These are phyloP conservation scores for Borostomias antarcticus DNA, from an alignment of 2,797 vertebrate genomes.

Conservation along the genomic window DNA sequence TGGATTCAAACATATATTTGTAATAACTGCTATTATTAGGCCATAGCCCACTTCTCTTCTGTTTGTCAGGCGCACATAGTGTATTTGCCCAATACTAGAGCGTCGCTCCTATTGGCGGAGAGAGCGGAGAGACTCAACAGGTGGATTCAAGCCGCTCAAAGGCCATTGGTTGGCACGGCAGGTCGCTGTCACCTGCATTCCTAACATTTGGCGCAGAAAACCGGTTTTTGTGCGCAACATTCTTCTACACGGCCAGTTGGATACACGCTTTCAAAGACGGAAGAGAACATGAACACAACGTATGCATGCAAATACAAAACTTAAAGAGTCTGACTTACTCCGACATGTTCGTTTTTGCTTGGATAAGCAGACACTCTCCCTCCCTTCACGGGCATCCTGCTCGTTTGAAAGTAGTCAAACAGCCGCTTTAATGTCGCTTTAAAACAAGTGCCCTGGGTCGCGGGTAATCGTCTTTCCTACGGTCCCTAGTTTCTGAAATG, in stretches of 20 bases:
- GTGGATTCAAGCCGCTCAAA: neutral
- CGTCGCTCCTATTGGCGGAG: constrained; percentile 6
- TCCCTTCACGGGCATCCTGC: constrained; percentile 75
- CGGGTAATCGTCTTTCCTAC: neutral
- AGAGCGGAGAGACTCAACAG: neutral
- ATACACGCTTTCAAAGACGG: no score
- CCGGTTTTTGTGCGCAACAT: no score
- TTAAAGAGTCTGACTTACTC: constrained; percentile 59
- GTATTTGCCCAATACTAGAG: neutral
- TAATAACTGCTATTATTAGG: no score
- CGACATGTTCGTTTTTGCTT: constrained; percentile 61
- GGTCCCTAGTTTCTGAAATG: constrained; percentile 18
- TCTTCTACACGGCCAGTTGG: no score
- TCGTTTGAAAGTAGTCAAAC: constrained; percentile 20
- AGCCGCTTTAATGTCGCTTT: constrained; percentile 9
- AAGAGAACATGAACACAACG: no score
- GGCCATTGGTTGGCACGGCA: neutral
- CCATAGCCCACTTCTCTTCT: no score
- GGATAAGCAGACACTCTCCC: constrained; percentile 63
- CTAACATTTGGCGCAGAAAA: no score
- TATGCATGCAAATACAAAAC: neutral
- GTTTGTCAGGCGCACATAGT: neutral
- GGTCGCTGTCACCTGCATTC: no score
- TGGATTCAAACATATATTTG: no score
- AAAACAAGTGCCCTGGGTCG: constrained; percentile 14